Evolutionary conservation across 2,113 vertebrate genomes (phyloP).

Genomic region (Chloropsis hardwickii): DNA sequence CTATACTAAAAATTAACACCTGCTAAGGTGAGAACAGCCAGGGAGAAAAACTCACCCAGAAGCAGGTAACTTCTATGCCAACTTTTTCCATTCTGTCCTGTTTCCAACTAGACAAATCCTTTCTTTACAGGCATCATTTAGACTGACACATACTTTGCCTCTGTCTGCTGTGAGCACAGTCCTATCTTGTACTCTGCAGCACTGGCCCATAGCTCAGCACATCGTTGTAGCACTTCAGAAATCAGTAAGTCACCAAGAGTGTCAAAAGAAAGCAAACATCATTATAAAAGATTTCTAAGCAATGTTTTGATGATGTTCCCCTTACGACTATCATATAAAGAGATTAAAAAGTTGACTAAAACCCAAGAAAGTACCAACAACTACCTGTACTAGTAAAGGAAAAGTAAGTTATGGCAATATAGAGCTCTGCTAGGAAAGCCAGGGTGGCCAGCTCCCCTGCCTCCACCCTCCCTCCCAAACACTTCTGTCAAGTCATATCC

Average conservation of each 20-base stretch:
- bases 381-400: not conserved
- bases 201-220: not conserved
- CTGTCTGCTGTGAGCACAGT: not conserved
- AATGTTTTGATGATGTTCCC: not conserved
- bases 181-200: not conserved
- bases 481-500: not conserved
- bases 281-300: not conserved
- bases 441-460: not conserved
- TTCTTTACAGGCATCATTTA: not conserved
- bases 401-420: rapidly evolving
- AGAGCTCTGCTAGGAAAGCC: not conserved
- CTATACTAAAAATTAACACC: not conserved
- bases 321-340: not conserved
- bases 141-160: no score
- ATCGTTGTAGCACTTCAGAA: not conserved
- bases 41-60: not conserved
- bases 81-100: not conserved
- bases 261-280: not conserved
- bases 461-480: not conserved
- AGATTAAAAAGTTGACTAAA: not conserved
- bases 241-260: not conserved
- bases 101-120: not conserved
- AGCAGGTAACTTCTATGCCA: not conserved
- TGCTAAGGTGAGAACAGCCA: not conserved
- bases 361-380: not conserved